Evolutionary conservation across 2,797 vertebrate genomes (phyloP), one percentile per base, ranked within the genome.

Genomic region (Gadopsis marmoratus): DNA sequence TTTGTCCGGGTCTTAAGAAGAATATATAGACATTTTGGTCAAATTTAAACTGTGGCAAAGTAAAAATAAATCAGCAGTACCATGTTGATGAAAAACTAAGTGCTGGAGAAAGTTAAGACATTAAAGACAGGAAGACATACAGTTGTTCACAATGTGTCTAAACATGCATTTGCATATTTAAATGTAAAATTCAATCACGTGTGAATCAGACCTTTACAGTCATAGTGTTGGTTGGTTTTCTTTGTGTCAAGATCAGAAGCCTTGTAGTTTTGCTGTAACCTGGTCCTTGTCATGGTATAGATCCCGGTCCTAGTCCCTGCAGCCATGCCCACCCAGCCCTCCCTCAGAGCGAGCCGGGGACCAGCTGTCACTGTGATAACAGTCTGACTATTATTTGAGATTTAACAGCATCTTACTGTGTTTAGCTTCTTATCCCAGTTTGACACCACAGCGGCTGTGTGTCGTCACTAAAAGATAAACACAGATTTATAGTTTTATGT

Each of bases 311-410:
- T 16, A 2, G 64, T 64, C 71, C 68, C 14, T 65, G 51, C 56
- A 71, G 71, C 26, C 11, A 10, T 54, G 50, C 23, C 65, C 35
- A 23, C 23, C 65, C 35, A 23, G 71, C 51, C 79, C 78, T 56
- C 84, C 85, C 66, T 51, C 80, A 76, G 84, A 66, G 78, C 29
- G 8, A 79, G 69, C 74, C 73, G 75, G 6, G 21, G 74, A 83
- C 83, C 90, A 91, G 86, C 88, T 91, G 91, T 88, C 87, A 47
- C 78, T 71, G 31, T 37, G 14, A 35, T 64, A 69, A 84, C 83
- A 82, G 62, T 74, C 81, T 37, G 60, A 78, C 74, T 77, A 67
- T 81, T 74, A 73, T 77, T 81, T 72, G 14, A 84, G 88, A 78
- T 88, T 87, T 70, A 88, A 84, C 60, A 80, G 66, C 62, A 78